Evolutionary conservation across 2,797 vertebrate species (phyloP).

Genomic region (Rhadinocentrus ornatus): DNA sequence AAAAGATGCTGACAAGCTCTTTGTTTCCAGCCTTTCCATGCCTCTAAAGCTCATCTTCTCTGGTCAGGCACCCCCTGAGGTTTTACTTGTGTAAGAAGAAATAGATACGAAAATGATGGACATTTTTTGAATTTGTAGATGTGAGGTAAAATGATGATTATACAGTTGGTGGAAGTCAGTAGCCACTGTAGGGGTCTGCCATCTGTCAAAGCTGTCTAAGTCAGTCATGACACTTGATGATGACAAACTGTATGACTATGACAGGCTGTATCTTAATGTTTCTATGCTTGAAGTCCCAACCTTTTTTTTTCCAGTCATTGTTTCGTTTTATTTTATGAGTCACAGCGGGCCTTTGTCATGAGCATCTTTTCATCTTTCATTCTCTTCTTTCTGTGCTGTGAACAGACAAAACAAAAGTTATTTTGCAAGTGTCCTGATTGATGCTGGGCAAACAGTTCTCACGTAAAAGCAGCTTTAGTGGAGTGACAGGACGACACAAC

Average conservation of each 20-base stretch:
- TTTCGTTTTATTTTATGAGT: slow-evolving; percentile 61
- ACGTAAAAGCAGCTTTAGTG: slow-evolving; percentile 52
- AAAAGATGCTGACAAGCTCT: slow-evolving; percentile 34
- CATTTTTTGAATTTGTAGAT: slow-evolving; percentile 52
- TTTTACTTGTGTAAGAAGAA: slow-evolving; percentile 27
- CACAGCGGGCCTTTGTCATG: slow-evolving; percentile 61
- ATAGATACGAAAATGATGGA: slow-evolving; percentile 51
- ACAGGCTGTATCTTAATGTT: slow-evolving; percentile 59
- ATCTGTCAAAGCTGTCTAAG: slow-evolving; percentile 45
- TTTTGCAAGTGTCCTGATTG: slow-evolving; percentile 66
- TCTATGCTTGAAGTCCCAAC: slow-evolving; percentile 53
- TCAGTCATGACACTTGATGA: slow-evolving; percentile 46
- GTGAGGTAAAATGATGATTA: slow-evolving; percentile 31
- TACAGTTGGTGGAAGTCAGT: slow-evolving; percentile 21
- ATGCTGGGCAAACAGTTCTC: slow-evolving; percentile 61
- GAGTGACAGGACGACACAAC: slow-evolving; percentile 61
- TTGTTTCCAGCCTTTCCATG: slow-evolving; percentile 31
- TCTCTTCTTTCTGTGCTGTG: slow-evolving; percentile 57
- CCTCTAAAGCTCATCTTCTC: slow-evolving; percentile 22
- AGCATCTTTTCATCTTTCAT: slow-evolving; percentile 64
- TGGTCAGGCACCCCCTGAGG: slow-evolving; percentile 34
- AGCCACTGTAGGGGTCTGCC: slow-evolving; percentile 40
- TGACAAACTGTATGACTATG: slow-evolving; percentile 43
- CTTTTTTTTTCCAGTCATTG: slow-evolving; percentile 49
- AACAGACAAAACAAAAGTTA: slow-evolving; percentile 53